A percentile compares a stretch with the other conserved stretches of the same genome.
These are phyloP conservation scores for Tetraodon nigroviridis DNA, from an alignment of 2,113 vertebrate genomes.

Conservation along the genomic window DNA sequence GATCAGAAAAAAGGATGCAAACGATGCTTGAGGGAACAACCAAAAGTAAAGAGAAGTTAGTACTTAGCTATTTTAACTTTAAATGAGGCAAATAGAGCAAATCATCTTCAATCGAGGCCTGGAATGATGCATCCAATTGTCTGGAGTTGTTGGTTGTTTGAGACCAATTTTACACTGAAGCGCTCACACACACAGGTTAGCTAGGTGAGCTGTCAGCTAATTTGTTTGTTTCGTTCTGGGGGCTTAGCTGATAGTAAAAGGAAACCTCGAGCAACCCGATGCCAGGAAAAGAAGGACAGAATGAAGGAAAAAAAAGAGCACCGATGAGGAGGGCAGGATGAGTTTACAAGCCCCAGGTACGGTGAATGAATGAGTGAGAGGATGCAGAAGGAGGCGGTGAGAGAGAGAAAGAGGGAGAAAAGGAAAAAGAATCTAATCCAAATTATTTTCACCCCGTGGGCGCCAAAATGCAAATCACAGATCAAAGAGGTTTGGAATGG, in stretches of 20 bases:
- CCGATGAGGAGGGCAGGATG: conserved; percentile 19
- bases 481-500: conserved; percentile 78
- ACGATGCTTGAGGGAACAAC: no score
- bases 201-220: conserved; percentile 51
- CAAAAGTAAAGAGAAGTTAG: no score
- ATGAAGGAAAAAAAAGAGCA: conserved; percentile 23
- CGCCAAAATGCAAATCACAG: conserved; percentile 78
- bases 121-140: no score
- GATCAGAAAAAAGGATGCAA: no score
- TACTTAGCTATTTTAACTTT: no score
- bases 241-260: conserved; percentile 57
- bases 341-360: conserved; percentile 70
- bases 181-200: conserved; percentile 27
- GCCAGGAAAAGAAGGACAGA: conserved; percentile 19
- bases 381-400: conserved; percentile 63
- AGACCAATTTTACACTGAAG: no score
- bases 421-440: conserved; percentile 74
- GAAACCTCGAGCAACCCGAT: conserved; percentile 37
- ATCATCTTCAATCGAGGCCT: no score
- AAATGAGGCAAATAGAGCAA: no score
- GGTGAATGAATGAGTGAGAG: conserved; percentile 58
- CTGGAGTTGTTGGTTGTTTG: no score
- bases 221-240: conserved; percentile 68
- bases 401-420: conserved; percentile 35
- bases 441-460: conserved; percentile 77